Evolutionary conservation across 2,888 invertebrate genomes (phyloP), one percentile per base, ranked within the genome.

Genomic region (Nowickia ferox): DNA sequence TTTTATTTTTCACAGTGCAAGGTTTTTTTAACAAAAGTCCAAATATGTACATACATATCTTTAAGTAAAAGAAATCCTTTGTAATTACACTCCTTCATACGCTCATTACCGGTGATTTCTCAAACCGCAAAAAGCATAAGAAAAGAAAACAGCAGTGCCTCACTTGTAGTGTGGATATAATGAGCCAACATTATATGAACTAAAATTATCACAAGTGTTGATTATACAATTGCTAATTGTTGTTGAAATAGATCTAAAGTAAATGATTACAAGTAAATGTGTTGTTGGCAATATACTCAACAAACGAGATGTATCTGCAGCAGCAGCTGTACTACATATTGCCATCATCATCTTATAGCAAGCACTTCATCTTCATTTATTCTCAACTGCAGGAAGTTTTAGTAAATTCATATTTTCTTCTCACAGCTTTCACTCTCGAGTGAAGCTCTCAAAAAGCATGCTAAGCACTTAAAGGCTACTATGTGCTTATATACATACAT

Each of bases 371-470:
- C 38, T 75, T 75, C 51, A 61, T 68, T 76, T 76, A n/a, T 48
- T 57, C 65, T 72, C 71, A 83, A 79, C 51, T 69, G 19, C 79
- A 79, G 83, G 65, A 76, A 79, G 66, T 76, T 79, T 65, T 11
- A 48, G n/a, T 15, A 83, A 79, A 59, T 38, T 76, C 66, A 66
- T 48, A 57, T 55, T 59, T 42, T 63, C 55, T 76, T 53, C 22
- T 9, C 46, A 19, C 44, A 53, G 38, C 51, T 15, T 19, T 11
- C 17, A 1, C 22, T 53, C 13, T 2, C 40, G 17, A 10, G n/a
- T 74, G 48, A 57, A 53, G 6, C 48, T 22, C 51, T 53, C 53
- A 17, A 53, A 51, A 53, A 61, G 38, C 9, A 61, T 68, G 40
- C 46, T 69, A 55, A 71, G 30, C 17, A 13, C 55, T 75, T 42